A percentile compares a stretch with the other conserved stretches of the same genome.
Evolutionary conservation across 1,140 invertebrate genomes (phyloP).

Genomic region (Aphaenogaster ashmeadi): DNA sequence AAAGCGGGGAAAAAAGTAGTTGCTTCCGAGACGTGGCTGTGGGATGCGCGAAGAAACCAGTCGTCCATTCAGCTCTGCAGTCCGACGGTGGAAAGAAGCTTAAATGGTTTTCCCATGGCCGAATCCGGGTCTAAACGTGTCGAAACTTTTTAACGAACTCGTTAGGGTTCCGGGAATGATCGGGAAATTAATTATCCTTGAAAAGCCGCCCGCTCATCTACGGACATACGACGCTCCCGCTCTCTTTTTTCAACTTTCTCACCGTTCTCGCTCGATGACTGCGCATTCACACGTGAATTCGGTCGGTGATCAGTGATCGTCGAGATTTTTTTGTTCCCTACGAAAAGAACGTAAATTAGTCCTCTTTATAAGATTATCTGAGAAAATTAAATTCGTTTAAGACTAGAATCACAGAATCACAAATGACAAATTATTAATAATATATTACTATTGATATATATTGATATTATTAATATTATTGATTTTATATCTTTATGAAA

Average conservation of each 20-base stretch:
- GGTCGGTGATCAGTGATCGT: not conserved
- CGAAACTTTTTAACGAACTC: constrained; percentile 79
- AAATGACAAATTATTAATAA: constrained; percentile 3
- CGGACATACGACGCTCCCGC: constrained; percentile 3
- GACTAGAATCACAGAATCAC: not conserved
- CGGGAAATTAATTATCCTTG: constrained; percentile 74
- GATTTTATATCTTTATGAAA: not conserved
- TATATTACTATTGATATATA: not conserved
- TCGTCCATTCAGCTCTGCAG: constrained; percentile 58
- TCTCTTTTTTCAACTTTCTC: constrained; percentile 3
- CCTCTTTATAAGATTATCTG: not conserved
- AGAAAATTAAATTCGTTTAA: constrained; percentile 15
- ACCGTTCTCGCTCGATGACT: not conserved
- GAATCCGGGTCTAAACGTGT: constrained; percentile 74
- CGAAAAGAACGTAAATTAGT: constrained; percentile 10
- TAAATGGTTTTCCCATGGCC: constrained; percentile 73
- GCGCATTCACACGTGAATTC: constrained; percentile 18
- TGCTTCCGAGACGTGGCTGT: constrained; percentile 13
- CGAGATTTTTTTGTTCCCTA: not conserved
- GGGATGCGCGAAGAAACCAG: constrained; percentile 52
- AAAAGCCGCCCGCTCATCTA: constrained; percentile 42
- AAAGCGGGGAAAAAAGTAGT: constrained; percentile 27
- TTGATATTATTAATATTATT: constrained; percentile 6
- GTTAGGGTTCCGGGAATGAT: constrained; percentile 67
- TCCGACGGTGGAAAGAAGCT: constrained; percentile 61